A percentile compares a stretch with the other conserved stretches of the same genome.
Evolutionary conservation across 2,797 vertebrate species (phyloP).

Genomic region (Sylvilagus floridanus): DNA sequence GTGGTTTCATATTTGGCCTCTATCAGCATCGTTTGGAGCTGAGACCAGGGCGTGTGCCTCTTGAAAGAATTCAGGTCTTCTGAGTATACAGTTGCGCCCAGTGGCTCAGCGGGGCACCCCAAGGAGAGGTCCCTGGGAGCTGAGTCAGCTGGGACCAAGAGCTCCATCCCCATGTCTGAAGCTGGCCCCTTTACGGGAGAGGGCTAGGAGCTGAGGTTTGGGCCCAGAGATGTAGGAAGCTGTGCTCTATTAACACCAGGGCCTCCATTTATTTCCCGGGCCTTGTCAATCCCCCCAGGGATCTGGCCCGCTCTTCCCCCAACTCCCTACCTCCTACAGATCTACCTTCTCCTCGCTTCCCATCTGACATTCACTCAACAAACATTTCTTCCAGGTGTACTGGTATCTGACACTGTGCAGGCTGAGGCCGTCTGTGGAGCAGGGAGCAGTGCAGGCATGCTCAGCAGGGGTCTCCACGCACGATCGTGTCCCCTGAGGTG

Average conservation of each 20-base stretch:
- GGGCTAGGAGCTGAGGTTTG: background rate
- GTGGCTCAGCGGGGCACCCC: background rate
- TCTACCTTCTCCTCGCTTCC: background rate
- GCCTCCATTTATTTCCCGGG: background rate
- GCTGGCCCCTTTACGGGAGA: background rate
- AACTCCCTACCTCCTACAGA: background rate
- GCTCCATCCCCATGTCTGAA: background rate
- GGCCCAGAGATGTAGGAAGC: background rate
- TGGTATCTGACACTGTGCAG: background rate
- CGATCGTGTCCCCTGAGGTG: fast-evolving
- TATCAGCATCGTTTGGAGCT: background rate
- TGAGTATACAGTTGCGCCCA: background rate
- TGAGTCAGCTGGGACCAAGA: background rate
- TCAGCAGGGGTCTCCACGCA: fast-evolving
- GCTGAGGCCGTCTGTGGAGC: background rate
- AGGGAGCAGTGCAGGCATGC: background rate
- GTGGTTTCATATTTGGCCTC: conserved; percentile 13
- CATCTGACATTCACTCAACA: background rate
- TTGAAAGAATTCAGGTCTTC: conserved; percentile 1
- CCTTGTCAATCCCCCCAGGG: background rate
- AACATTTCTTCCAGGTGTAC: background rate
- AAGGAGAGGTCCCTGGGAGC: background rate
- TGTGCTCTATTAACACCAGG: background rate
- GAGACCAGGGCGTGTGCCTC: background rate
- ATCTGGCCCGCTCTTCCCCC: background rate